phyloP scores from a whole-genome alignment of 2,888 invertebrate genomes.

The Petrolisthes cinctipes region DNA sequence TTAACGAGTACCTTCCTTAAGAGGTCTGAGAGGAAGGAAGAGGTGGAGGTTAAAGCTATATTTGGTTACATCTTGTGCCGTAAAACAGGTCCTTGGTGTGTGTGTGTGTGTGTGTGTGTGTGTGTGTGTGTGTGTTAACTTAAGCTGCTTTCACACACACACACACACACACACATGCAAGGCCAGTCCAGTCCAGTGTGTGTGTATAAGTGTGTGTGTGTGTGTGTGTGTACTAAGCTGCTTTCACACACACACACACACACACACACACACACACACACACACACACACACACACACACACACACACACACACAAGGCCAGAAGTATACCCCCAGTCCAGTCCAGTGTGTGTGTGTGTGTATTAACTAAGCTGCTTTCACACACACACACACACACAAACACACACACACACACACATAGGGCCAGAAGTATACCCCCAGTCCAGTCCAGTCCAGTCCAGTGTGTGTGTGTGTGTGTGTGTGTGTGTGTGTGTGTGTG shows the following conservation, averaged over 20 bases:
- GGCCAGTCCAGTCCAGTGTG: not conserved
- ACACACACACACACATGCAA: not conserved
- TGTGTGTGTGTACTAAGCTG: not conserved
- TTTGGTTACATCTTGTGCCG: too few relatives aligned
- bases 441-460: not conserved
- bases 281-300: slow-evolving; percentile 1
- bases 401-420: not conserved
- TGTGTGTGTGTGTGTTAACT: slow-evolving; percentile 12
- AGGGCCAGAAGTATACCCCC: not conserved
- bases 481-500: not conserved
- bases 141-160: not conserved
- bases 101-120: slow-evolving; percentile 13
- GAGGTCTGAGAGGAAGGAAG: too few relatives aligned
- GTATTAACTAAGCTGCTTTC: not conserved
- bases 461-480: slow-evolving; percentile 26
- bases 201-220: slow-evolving; percentile 20
- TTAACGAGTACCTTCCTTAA: too few relatives aligned
- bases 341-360: slow-evolving; percentile 20
- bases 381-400: not conserved
- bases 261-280: not conserved
- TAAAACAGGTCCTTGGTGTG: not conserved
- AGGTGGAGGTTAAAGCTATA: too few relatives aligned
- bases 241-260: not conserved
- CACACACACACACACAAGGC: not conserved
- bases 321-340: not conserved